Base-by-base conservation (phyloP, 92 coral and sea anemone species). In the Palythoa grandis region DNA sequence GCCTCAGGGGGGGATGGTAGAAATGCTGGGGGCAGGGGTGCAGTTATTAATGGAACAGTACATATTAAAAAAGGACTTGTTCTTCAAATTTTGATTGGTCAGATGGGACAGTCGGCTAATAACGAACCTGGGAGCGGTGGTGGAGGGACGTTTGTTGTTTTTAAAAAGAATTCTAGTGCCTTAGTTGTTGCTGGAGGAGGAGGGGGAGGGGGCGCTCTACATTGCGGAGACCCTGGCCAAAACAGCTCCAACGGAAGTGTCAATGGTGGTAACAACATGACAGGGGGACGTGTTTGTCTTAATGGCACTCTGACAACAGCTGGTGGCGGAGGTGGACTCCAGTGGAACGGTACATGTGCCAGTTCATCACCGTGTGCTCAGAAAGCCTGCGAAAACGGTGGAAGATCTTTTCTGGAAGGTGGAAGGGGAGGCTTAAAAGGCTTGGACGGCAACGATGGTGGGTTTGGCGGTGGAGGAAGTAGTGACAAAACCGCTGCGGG, bases 141-240 rank as follows among this genome's bases (percentile, higher is more conserved):
- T 40, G 85, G 85, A 65, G 85, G 85, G 2, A 43, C 85, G 11
- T 80, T 80, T 43, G 58, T 80, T 13, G 75, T 80, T 5, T 65
- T 50, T 22, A 65, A 80, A 25, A 52, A 35, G 22, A 80, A 80
- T 29, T 19, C 37, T 15, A 80, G 85, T 29, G 85, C 63, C 7
- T 70, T 80, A 7, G 15, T 65, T 80, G 85, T 80, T 25, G 85
- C 85, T 19, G 85, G 85, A 25, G 85, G 85, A 19, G 85, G 85
- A 47, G 85, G 85, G n/a, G 85, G 85, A 9, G 74, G 85, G 38
- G 43, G 61, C n/a, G 5, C 14, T 43, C 9, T 0, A 3, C 9
- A 0, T 20, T 12, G 43, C 24, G 85, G 85, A 47, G 85, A 67
- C 70, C 53, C 85, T 24, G 85, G 85, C 3, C 85, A 67, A 50